A percentile compares a stretch with the other conserved stretches of the same genome.
Evolutionary conservation across 2,888 invertebrate genomes (phyloP).

Genomic region (Notocelia uddmanniana): DNA sequence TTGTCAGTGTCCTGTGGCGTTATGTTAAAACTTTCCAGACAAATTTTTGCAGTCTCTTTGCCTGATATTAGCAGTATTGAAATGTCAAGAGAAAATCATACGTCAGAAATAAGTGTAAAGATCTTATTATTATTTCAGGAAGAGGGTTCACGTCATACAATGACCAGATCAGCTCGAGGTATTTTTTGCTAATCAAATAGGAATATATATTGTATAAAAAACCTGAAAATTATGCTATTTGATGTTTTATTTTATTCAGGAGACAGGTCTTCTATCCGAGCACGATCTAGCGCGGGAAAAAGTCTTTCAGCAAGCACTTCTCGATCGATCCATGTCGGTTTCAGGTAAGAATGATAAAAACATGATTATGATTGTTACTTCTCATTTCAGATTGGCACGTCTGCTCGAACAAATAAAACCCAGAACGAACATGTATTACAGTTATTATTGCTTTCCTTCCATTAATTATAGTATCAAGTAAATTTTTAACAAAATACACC

Average conservation of each 20-base stretch:
- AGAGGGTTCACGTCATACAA: slow-evolving; percentile 55
- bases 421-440: neutral
- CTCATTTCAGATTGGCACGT: no score
- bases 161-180: slow-evolving; percentile 55
- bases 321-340: slow-evolving; percentile 69
- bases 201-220: neutral
- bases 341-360: slow-evolving; percentile 57
- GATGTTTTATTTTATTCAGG: slow-evolving; percentile 51
- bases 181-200: slow-evolving; percentile 19
- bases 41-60: no score
- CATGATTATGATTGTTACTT: no score
- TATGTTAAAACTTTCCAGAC: no score
- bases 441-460: neutral
- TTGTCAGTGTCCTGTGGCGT: no score
- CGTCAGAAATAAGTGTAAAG: no score
- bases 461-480: neutral
- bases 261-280: slow-evolving; percentile 62
- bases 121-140: slow-evolving; percentile 33
- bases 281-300: slow-evolving; percentile 65
- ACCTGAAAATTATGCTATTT: neutral
- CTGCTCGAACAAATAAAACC: neutral
- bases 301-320: slow-evolving; percentile 76
- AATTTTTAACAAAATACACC: neutral
- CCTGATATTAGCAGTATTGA: no score
- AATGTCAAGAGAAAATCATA: no score